phyloP scores from a whole-genome alignment of 2,113 vertebrate genomes.

The Syngnathoides biaculeatus region DNA sequence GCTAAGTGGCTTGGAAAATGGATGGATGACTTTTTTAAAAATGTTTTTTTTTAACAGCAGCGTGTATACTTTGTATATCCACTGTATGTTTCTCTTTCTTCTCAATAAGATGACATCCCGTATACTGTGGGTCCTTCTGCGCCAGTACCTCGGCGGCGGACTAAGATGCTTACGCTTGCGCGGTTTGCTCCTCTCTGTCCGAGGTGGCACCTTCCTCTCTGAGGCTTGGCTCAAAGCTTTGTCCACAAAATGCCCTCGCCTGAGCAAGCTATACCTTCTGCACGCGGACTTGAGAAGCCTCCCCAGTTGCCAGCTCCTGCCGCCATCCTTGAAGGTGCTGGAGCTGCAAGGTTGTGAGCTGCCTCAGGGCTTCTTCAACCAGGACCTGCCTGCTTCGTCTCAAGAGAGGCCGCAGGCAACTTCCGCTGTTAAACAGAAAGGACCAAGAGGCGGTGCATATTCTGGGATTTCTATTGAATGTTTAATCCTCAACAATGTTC shows the following conservation, averaged over 20 bases:
- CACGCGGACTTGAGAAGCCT: conserved; percentile 70
- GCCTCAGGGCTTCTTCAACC: conserved; percentile 65
- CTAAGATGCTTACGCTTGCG: conserved; percentile 68
- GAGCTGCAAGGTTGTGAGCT: conserved; percentile 74
- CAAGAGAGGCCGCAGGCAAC: conserved; percentile 34
- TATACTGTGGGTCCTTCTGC: conserved; percentile 73
- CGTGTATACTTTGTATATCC: neutral
- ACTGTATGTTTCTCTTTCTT: conserved; percentile 13
- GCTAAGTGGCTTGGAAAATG: too few species aligned
- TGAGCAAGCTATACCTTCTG: conserved; percentile 67
- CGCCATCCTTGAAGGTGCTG: conserved; percentile 64
- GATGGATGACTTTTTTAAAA: neutral
- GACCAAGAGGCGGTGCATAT: conserved; percentile 16
- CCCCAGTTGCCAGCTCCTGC: conserved; percentile 63
- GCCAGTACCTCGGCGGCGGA: conserved; percentile 75
- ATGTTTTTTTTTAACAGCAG: neutral
- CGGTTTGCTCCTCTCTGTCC: conserved; percentile 72
- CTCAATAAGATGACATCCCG: conserved; percentile 69
- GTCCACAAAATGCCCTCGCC: conserved; percentile 69
- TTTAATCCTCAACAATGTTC: conserved; percentile 71
- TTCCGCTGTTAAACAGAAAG: conserved; percentile 40
- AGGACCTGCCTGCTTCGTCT: conserved; percentile 31
- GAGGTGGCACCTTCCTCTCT: conserved; percentile 71
- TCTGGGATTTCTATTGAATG: conserved; percentile 56
- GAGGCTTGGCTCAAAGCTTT: conserved; percentile 74